Conservation (phyloP, 2,888 invertebrate genomes). For the Drosophila pegasa region DNA sequence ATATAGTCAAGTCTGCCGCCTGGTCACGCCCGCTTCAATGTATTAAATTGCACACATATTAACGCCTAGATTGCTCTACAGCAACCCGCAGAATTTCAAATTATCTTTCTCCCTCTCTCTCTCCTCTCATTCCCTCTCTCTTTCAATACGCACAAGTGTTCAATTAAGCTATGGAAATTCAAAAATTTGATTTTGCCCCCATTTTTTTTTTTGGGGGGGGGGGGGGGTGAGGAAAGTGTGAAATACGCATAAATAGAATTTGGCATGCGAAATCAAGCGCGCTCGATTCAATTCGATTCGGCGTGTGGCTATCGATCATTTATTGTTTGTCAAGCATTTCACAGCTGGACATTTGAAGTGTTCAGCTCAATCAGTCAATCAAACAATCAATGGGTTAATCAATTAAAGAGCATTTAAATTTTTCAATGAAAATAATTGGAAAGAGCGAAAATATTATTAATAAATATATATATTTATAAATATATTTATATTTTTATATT, state of each 20-base stretch:
- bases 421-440: background rate
- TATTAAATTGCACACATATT: conserved; percentile 26
- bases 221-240: too few species aligned
- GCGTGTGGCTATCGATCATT: background rate
- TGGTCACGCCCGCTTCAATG: conserved; percentile 17
- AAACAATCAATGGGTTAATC: background rate
- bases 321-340: conserved; percentile 1
- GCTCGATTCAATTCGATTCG: background rate
- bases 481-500: too few species aligned
- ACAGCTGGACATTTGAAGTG: background rate
- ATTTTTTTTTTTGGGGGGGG: background rate
- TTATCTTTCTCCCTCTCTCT: background rate
- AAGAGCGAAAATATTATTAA: background rate
- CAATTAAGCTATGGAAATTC: conserved; percentile 11
- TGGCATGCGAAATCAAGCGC: background rate
- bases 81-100: conserved; percentile 10
- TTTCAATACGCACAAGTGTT: conserved; percentile 5
- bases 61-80: conserved; percentile 9
- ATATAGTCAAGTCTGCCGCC: background rate
- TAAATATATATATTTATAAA: background rate
- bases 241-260: conserved; percentile 1
- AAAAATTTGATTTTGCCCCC: conserved; percentile 3
- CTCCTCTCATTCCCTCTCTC: background rate
- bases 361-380: background rate
- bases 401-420: background rate